Conservation (phyloP, 2,888 invertebrate species). For the Tricholauxania praeusta region DNA sequence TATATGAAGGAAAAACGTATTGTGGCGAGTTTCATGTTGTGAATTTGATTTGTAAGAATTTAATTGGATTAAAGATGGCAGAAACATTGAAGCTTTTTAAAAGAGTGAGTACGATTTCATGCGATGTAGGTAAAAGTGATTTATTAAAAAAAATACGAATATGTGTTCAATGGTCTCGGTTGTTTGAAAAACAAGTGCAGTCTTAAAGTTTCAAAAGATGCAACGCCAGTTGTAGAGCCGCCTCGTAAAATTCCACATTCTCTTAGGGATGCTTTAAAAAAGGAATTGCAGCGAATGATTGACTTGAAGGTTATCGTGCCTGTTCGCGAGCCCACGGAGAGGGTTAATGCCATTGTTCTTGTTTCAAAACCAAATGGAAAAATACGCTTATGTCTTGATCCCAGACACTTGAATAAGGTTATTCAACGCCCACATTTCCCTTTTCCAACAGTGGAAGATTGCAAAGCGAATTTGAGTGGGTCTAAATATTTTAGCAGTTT, state of each 20-base stretch:
- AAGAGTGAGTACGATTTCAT: background rate
- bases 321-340: too few relatives aligned
- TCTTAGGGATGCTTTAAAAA: slow-evolving; percentile 31
- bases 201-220: slow-evolving; percentile 27
- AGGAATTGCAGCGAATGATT: background rate
- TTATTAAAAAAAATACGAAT: slow-evolving; percentile 28
- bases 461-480: slow-evolving; percentile 35
- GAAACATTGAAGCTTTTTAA: slow-evolving; percentile 1
- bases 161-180: slow-evolving; percentile 38
- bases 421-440: slow-evolving; percentile 37
- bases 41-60: too few relatives aligned
- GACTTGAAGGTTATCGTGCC: too few relatives aligned
- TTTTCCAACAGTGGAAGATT: slow-evolving; percentile 41
- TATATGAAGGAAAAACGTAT: too few relatives aligned
- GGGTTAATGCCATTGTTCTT: too few relatives aligned
- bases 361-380: slow-evolving; percentile 43
- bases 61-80: too few relatives aligned
- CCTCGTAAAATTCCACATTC: slow-evolving; percentile 36
- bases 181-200: slow-evolving; percentile 32
- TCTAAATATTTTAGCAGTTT: slow-evolving; percentile 37
- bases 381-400: slow-evolving; percentile 42
- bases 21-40: too few relatives aligned
- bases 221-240: slow-evolving; percentile 29
- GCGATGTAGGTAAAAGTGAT: background rate
- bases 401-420: slow-evolving; percentile 44